Evolutionary conservation across 1,140 invertebrate species (phyloP), one percentile per base, ranked within the genome.

Genomic region (Protaetia brevitarsis): DNA sequence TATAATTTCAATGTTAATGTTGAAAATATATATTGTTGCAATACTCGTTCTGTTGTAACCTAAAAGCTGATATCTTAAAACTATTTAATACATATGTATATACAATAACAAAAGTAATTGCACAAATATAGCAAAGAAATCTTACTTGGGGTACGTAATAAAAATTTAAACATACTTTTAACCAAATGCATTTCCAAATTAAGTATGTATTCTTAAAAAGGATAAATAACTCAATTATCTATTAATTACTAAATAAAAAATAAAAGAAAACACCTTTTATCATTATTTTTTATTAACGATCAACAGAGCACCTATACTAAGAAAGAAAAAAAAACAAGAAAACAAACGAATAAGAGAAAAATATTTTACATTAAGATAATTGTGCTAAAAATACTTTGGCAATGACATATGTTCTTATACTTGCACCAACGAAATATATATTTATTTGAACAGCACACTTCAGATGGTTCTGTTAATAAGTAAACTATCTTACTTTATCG

Each of bases 401-500:
- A 59, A 59, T 31, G n/a, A n/a, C n/a, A 31, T 23, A 59, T 59
- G 30, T 59, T 21, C 30, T 51, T 8, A 51, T 51, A 51, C 41
- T 23, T 31, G 57, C 57, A 59, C 57, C 57, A 59, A 59, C 26
- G 11, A 59, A 59, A 59, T 59, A 8, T 29, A 59, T 13, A 59
- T 31, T 13, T 19, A 8, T 59, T 7, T n/a, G n/a, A 59, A 59
- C 7, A 4, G 27, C 11, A 27, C 8, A n/a, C 11, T 21, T 26
- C 8, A 51, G 41, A 5, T 51, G 19, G 6, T 19, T 23, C 13
- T 19, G 6, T 51, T 19, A 28, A 13, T 23, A 28, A 59, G 10
- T 59, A 59, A 59, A 59, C 57, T 77, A 77, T 75, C 82, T 83
- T 79, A 82, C 80, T 84, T 80, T 84, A 79, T 78, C 83, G 71